These are phyloP conservation scores for Temnopleurus reevesii DNA, from an alignment of 53 echinoderm and acorn worm species.

Conservation along the genomic window DNA sequence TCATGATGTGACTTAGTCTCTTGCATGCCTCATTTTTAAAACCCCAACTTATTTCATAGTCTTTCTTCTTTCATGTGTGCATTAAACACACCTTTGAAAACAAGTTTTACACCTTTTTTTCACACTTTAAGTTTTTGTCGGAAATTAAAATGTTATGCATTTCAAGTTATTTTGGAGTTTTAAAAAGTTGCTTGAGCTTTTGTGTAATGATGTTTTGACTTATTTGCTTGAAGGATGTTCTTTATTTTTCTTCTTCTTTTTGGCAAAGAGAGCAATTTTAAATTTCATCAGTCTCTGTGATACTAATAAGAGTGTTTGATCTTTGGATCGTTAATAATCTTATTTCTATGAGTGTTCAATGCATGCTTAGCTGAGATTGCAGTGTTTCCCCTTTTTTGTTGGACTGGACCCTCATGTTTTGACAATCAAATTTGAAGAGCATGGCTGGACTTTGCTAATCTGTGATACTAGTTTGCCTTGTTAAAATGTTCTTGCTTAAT, in stretches of 20 bases:
- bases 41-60: background rate
- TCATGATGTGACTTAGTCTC: background rate
- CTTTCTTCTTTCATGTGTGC: too few species aligned
- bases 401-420: background rate
- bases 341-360: background rate
- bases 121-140: too few species aligned
- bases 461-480: background rate
- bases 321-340: background rate
- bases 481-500: background rate
- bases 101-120: too few species aligned
- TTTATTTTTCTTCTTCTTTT: too few species aligned
- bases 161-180: too few species aligned
- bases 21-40: background rate
- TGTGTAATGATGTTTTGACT: background rate
- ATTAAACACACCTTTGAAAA: too few species aligned
- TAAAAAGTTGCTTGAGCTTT: background rate
- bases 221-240: background rate
- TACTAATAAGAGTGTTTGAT: background rate
- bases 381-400: background rate
- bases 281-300: background rate
- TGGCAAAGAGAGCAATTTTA: background rate
- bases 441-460: background rate
- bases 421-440: conserved; percentile 4
- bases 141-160: too few species aligned
- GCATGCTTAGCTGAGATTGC: conserved; percentile 12